Percentiles rank a stretch among this genome's conserved stretches.
phyloP scores from a whole-genome alignment of 2,113 vertebrate species.

The Lagopus muta region DNA sequence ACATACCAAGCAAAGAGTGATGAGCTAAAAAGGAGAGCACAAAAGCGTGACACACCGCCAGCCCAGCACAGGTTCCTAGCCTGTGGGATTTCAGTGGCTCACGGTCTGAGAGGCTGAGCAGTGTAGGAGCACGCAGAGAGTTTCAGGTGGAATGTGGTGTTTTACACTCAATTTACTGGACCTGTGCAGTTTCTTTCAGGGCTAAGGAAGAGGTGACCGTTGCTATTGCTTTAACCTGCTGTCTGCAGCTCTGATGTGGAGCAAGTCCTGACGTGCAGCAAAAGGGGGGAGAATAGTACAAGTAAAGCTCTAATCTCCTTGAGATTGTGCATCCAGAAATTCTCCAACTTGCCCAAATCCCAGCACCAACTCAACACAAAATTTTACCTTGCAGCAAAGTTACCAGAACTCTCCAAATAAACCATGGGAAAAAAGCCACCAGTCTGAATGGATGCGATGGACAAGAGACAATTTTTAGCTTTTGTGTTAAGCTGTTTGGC shows the following conservation, averaged over 20 bases:
- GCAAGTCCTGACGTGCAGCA: neutral
- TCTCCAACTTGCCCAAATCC: neutral
- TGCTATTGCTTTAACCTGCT: neutral
- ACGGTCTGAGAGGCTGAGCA: neutral
- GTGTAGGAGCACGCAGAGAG: neutral
- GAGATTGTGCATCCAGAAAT: neutral
- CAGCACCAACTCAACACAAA: neutral
- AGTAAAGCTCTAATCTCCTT: neutral
- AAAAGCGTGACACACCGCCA: fast-evolving
- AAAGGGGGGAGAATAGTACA: neutral
- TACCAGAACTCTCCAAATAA: neutral
- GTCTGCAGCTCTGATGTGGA: neutral
- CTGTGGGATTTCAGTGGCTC: neutral
- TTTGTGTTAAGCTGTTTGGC: neutral
- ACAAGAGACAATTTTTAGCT: neutral
- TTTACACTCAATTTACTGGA: neutral
- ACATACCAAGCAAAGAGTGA: neutral
- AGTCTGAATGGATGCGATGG: neutral
- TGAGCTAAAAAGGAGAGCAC: slow-evolving; percentile 16
- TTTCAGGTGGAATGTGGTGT: neutral
- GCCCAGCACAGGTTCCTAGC: neutral
- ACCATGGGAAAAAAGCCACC: neutral
- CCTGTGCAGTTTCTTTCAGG: neutral
- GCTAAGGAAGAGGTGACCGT: neutral
- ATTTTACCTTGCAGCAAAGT: neutral